Conservation (phyloP, 2,113 vertebrate species). For the Lanius ludovicianus region DNA sequence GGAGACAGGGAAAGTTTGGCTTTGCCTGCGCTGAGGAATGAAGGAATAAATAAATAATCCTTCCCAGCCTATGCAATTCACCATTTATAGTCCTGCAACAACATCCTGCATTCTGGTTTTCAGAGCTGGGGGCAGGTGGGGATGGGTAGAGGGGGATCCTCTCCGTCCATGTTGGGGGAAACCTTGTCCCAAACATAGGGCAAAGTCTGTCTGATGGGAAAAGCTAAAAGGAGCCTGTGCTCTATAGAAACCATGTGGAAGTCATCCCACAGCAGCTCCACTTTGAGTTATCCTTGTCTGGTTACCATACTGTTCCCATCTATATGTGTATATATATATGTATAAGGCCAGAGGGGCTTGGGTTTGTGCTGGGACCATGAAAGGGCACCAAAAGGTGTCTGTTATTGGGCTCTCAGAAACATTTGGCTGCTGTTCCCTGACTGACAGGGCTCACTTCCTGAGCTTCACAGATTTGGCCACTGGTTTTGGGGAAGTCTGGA, state of each 20-base stretch:
- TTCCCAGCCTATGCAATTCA: not conserved
- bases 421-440: not conserved
- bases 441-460: not conserved
- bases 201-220: not conserved
- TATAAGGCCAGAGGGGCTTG: not conserved
- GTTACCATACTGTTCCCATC: not conserved
- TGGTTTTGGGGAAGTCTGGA: not conserved
- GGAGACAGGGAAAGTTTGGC: not conserved
- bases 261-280: not conserved
- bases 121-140: not conserved
- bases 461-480: not conserved
- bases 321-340: rapidly evolving
- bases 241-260: not conserved
- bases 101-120: slow-evolving; percentile 4
- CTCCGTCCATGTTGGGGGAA: not conserved
- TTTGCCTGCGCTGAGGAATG: not conserved
- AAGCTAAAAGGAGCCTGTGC: not conserved
- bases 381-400: not conserved
- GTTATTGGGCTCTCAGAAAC: not conserved
- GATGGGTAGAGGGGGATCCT: not conserved
- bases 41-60: slow-evolving; percentile 23
- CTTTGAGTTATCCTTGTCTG: not conserved
- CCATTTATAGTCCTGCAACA: slow-evolving; percentile 29
- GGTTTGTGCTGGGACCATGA: not conserved
- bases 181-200: not conserved